Evolutionary conservation across 1,140 invertebrate species (phyloP).

Genomic region (Brachionus manjavacas): DNA sequence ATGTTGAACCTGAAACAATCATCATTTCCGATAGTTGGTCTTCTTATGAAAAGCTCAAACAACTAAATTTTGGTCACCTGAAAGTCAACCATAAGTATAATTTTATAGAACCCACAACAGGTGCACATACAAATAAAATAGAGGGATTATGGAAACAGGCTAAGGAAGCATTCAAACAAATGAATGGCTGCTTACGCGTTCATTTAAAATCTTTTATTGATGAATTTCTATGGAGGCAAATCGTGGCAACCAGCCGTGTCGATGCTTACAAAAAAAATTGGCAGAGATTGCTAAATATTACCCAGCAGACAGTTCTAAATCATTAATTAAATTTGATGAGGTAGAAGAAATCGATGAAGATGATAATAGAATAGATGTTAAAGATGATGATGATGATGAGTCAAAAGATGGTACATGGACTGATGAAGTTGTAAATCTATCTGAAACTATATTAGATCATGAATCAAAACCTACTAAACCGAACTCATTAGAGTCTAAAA

Average conservation of each 20-base stretch:
- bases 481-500: not conserved
- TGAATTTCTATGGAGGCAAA: slow-evolving; percentile 3
- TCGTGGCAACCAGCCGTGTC: not conserved
- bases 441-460: too few species aligned
- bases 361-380: not conserved
- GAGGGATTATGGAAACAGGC: not conserved
- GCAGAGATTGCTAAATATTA: not conserved
- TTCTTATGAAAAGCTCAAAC: too few species aligned
- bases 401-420: not conserved
- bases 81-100: not conserved
- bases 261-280: not conserved
- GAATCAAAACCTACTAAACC: too few species aligned
- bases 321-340: not conserved
- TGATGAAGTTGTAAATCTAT: not conserved
- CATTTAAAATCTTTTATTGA: slow-evolving; percentile 3
- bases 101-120: not conserved
- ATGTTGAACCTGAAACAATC: too few species aligned
- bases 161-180: not conserved
- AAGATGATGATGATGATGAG: not conserved
- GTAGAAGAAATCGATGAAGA: too few species aligned
- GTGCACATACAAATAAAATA: not conserved
- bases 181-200: not conserved
- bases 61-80: too few species aligned
- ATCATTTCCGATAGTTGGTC: too few species aligned
- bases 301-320: not conserved